Evolutionary conservation across 2,797 vertebrate genomes (phyloP).

Genomic region (Trichosurus vulpecula): DNA sequence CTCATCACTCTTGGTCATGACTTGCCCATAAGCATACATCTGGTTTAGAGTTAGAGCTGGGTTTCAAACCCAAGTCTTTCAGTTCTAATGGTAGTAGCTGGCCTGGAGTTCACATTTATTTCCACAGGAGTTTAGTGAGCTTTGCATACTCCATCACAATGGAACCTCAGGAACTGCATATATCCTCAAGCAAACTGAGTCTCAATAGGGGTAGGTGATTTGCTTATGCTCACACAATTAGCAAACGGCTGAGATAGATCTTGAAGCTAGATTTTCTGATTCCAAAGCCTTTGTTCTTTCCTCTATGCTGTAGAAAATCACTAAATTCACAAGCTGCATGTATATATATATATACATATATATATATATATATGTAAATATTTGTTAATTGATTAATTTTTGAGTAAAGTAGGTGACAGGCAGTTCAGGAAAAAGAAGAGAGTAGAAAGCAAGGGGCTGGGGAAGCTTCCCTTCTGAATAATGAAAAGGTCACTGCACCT

Average conservation of each 20-base stretch:
- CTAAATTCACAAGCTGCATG: background rate
- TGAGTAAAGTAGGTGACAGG: background rate
- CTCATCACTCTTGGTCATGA: background rate
- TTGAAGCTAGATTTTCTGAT: slow-evolving; percentile 11
- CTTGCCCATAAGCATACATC: slow-evolving; percentile 4
- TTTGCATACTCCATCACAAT: background rate
- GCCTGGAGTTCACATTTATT: background rate
- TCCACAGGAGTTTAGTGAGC: background rate
- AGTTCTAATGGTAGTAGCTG: background rate
- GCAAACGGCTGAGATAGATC: slow-evolving; percentile 8
- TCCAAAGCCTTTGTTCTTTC: background rate
- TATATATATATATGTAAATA: background rate
- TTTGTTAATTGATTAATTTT: background rate
- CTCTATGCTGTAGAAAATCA: background rate
- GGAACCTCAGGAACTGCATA: background rate
- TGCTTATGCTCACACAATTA: background rate
- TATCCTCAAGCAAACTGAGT: background rate
- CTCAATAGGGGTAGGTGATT: slow-evolving; percentile 6
- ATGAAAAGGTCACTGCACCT: background rate
- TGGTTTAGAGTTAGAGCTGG: background rate
- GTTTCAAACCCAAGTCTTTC: slow-evolving; percentile 6
- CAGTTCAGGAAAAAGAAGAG: background rate
- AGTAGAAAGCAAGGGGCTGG: background rate
- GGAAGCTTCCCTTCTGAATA: background rate
- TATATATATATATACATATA: no score